Conservation (phyloP, 2,113 vertebrate species). For the Clarias magur region DNA sequence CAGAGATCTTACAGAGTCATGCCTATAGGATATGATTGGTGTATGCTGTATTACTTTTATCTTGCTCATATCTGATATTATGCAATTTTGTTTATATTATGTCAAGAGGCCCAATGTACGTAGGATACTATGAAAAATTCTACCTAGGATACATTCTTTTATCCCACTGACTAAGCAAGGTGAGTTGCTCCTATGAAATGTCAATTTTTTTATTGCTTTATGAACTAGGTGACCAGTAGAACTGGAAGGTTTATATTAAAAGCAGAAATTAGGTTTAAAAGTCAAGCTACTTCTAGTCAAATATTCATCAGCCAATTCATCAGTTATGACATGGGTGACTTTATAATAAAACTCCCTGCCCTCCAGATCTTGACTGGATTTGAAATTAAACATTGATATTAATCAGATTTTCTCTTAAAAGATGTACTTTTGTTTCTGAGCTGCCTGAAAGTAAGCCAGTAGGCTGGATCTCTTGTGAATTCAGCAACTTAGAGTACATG, state of each 20-base stretch:
- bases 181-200: background rate
- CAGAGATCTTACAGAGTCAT: too few species aligned
- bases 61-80: background rate
- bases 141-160: background rate
- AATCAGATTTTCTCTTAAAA: background rate
- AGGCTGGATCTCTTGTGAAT: background rate
- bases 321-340: background rate
- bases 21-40: too few species aligned
- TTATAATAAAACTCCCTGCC: background rate
- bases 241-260: background rate
- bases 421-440: background rate
- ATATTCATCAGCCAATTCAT: background rate
- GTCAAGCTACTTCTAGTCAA: background rate
- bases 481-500: background rate
- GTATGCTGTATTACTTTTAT: too few species aligned
- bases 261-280: too few species aligned
- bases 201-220: background rate
- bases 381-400: slow-evolving; percentile 7
- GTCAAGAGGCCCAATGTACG: background rate
- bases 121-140: background rate
- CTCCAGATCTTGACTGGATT: background rate
- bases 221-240: background rate
- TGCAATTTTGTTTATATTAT: background rate
- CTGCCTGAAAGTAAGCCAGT: background rate
- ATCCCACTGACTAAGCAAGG: background rate